These are phyloP conservation scores for Hirundichthys speculiger DNA, from an alignment of 2,113 vertebrate species.

Conservation along the genomic window DNA sequence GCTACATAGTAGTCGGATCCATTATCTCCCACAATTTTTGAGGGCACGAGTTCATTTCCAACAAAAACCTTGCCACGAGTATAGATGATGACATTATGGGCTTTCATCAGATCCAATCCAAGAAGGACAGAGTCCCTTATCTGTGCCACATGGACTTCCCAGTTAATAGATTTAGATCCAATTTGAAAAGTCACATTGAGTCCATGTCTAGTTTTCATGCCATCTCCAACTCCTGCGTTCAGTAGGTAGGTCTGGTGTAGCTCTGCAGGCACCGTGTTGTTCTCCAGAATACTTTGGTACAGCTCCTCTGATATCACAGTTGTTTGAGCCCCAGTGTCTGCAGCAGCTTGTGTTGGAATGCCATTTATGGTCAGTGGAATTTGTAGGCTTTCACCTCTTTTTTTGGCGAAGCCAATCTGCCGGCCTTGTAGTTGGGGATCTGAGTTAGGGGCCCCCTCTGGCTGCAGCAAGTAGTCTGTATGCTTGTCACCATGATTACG, in stretches of 20 bases:
- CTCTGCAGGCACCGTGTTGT: not conserved
- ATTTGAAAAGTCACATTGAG: not conserved
- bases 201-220: not conserved
- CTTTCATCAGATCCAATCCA: not conserved
- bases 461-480: no score
- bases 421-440: not conserved
- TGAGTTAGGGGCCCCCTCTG: not conserved
- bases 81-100: not conserved
- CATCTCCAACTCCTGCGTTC: constrained; percentile 1
- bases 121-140: constrained; percentile 4
- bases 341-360: not conserved
- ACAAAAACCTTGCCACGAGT: constrained; percentile 2
- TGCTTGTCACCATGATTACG: no score
- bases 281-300: not conserved
- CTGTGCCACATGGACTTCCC: not conserved
- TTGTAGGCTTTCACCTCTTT: not conserved
- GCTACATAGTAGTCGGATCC: constrained; percentile 1
- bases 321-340: not conserved
- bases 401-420: constrained; percentile 1
- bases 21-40: not conserved
- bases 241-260: not conserved
- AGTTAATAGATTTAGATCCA: not conserved
- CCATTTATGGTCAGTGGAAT: not conserved
- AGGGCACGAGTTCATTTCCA: not conserved
- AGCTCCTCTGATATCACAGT: constrained; percentile 2